A percentile compares a stretch with the other conserved stretches of the same genome.
Conservation (phyloP, 2,797 vertebrate species). For the Hydrolagus colliei region DNA sequence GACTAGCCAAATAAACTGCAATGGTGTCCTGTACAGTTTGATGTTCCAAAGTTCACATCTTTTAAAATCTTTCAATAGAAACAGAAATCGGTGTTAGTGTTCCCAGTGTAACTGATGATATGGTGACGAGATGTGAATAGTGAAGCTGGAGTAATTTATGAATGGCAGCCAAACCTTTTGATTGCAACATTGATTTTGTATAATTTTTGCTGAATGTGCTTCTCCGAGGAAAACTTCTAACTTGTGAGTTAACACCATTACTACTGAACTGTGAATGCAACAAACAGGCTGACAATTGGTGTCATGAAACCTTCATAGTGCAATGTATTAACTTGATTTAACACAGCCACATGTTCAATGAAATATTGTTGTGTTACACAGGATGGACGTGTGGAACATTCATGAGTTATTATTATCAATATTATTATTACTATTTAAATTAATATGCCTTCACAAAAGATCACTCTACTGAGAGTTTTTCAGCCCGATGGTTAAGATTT, state of each 20-base stretch:
- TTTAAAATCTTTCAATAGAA: too few species aligned
- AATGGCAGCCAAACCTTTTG: too few species aligned
- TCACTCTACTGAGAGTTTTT: neutral
- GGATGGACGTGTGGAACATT: neutral
- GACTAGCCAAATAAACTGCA: too few species aligned
- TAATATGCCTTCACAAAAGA: neutral
- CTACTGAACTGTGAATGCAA: neutral
- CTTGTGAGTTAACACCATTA: neutral
- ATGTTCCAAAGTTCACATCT: too few species aligned
- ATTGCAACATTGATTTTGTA: neutral
- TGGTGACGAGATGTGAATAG: too few species aligned
- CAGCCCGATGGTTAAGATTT: neutral
- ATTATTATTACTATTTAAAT: too few species aligned
- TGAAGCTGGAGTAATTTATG: too few species aligned
- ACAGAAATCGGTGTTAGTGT: too few species aligned
- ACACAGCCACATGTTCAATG: neutral
- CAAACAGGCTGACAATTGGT: neutral
- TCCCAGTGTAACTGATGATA: too few species aligned
- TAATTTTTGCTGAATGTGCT: neutral
- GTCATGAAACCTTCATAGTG: constrained; percentile 14
- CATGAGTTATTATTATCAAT: neutral
- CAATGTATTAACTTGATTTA: neutral
- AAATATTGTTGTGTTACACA: neutral
- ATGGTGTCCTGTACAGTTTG: too few species aligned
- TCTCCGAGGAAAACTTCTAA: neutral